phyloP scores from a whole-genome alignment of 2,113 vertebrate species.

The Nyctibius bracteatus region DNA sequence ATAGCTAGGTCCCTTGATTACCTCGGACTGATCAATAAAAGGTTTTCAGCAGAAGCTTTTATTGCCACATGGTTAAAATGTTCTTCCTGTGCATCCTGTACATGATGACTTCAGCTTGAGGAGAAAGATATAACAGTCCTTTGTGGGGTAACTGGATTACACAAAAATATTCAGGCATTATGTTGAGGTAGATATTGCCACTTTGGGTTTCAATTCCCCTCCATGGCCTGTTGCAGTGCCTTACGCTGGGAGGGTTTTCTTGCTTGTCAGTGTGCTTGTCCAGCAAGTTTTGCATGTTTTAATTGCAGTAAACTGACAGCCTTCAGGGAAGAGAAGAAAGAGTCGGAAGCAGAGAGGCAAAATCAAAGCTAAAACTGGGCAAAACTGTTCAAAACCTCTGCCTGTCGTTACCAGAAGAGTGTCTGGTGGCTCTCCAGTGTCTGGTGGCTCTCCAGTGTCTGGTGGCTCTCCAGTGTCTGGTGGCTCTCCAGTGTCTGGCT shows the following conservation, averaged over 20 bases:
- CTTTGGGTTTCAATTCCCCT: background rate
- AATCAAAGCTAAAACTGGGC: background rate
- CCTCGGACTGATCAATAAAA: conserved; percentile 30
- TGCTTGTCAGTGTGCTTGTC: background rate
- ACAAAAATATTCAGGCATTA: background rate
- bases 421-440: too few relatives aligned
- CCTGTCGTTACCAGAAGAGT: rapidly evolving
- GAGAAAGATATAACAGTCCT: background rate
- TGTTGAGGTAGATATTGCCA: background rate
- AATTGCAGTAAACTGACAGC: background rate
- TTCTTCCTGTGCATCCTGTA: conserved; percentile 32
- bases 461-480: too few relatives aligned
- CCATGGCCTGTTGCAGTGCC: background rate
- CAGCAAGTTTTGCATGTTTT: background rate
- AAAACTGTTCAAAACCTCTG: background rate
- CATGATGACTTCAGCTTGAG: background rate
- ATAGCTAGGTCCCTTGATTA: conserved; percentile 9
- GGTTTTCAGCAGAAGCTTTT: conserved; percentile 59
- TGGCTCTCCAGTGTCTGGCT: background rate
- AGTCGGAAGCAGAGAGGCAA: background rate
- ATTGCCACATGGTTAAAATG: conserved; percentile 25
- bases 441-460: too few relatives aligned
- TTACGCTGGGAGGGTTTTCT: background rate
- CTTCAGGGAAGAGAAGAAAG: background rate
- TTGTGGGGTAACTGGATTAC: background rate